Conservation (phyloP, 2,113 vertebrate species). For the Neomonachus schauinslandi region DNA sequence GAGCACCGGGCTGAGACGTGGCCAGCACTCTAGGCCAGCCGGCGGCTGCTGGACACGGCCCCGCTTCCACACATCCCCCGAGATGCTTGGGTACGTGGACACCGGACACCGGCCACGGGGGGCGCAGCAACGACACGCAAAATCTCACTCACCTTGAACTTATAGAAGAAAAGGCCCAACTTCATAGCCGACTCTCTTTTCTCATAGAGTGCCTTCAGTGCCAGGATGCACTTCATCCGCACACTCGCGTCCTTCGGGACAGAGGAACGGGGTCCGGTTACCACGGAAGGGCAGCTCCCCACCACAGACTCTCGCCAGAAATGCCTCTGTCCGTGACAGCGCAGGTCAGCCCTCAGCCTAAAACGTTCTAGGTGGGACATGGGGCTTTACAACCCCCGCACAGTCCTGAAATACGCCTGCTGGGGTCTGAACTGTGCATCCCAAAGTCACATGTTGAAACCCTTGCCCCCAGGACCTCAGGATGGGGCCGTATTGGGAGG, state of each 20-base stretch:
- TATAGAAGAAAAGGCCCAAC: neutral
- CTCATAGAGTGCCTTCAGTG: neutral
- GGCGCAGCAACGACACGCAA: rapidly evolving
- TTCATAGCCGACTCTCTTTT: neutral
- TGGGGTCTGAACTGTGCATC: neutral
- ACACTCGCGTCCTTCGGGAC: neutral
- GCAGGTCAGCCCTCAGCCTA: neutral
- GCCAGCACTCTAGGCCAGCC: neutral
- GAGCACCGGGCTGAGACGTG: neutral
- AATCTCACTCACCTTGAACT: neutral
- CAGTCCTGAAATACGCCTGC: rapidly evolving
- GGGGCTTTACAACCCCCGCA: rapidly evolving
- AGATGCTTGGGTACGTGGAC: neutral
- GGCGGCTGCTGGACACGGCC: rapidly evolving
- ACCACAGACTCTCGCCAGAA: neutral
- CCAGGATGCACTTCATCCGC: neutral
- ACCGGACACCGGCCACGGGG: rapidly evolving
- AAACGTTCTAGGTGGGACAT: rapidly evolving
- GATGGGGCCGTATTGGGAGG: neutral
- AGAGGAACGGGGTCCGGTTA: neutral
- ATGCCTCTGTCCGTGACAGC: rapidly evolving
- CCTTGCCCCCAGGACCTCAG: neutral
- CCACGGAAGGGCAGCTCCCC: neutral
- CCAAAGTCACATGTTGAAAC: neutral
- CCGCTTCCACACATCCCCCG: rapidly evolving